Percentiles rank a stretch among this genome's conserved stretches.
phyloP scores from a whole-genome alignment of 2,888 invertebrate genomes.

The Amiota communis region DNA sequence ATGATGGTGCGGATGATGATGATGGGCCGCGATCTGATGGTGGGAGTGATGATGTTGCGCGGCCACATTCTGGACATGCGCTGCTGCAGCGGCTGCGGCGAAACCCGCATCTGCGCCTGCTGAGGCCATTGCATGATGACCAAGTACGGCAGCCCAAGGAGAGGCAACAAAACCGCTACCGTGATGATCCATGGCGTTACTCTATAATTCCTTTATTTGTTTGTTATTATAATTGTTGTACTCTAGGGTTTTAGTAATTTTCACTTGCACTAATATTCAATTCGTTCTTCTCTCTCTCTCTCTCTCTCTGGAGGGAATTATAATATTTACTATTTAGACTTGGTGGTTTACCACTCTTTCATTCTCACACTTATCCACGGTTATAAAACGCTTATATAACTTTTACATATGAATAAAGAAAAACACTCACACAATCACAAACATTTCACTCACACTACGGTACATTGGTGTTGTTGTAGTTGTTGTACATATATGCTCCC shows the following conservation, averaged over 20 bases:
- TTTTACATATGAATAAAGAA: slow-evolving; percentile 23
- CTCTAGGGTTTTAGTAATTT: slow-evolving; percentile 3
- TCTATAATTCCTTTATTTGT: not conserved
- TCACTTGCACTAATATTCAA: not conserved
- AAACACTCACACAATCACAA: slow-evolving; percentile 35
- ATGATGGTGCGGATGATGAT: slow-evolving; percentile 58
- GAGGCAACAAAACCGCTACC: slow-evolving; percentile 83
- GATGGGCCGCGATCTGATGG: slow-evolving; percentile 68
- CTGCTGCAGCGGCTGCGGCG: slow-evolving; percentile 72
- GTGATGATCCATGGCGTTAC: slow-evolving; percentile 81
- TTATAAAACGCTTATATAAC: not conserved
- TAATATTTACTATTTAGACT: slow-evolving; percentile 39
- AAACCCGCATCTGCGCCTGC: slow-evolving; percentile 70
- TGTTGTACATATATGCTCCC: slow-evolving; percentile 34
- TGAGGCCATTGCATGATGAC: slow-evolving; percentile 73
- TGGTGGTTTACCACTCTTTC: too few relatives aligned
- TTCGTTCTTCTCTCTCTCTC: not conserved
- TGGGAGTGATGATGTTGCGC: slow-evolving; percentile 53
- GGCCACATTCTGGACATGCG: slow-evolving; percentile 75
- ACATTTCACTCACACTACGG: not conserved
- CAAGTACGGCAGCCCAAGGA: slow-evolving; percentile 87
- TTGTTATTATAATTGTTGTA: not conserved
- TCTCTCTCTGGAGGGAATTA: slow-evolving; percentile 23
- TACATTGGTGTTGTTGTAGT: not conserved
- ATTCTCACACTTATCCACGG: slow-evolving; percentile 34